Conservation (phyloP, 2,797 vertebrate genomes). For the Silurus aristotelis region DNA sequence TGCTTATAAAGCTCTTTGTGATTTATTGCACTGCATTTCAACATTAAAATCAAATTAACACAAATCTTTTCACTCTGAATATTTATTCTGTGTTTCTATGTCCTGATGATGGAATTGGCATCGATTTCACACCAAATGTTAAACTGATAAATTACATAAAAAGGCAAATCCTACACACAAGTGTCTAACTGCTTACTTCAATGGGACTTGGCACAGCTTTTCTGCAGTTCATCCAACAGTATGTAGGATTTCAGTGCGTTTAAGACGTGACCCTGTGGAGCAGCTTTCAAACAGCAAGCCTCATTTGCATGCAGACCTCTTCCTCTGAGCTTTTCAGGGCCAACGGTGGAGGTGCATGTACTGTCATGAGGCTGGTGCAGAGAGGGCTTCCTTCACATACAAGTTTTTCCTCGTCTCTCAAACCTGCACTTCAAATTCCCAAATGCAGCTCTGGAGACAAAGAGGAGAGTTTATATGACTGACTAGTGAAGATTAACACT, state of each 20-base stretch:
- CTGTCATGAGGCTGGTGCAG: constrained; percentile 67
- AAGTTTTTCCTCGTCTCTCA: constrained; percentile 71
- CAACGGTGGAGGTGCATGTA: constrained; percentile 63
- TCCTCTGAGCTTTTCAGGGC: constrained; percentile 68
- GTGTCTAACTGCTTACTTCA: constrained; percentile 16
- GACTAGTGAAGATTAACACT: not conserved
- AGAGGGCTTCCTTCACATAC: constrained; percentile 64
- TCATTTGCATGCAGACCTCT: constrained; percentile 73
- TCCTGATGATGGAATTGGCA: constrained; percentile 16
- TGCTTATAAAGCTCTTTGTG: constrained; percentile 39
- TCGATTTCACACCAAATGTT: constrained; percentile 3
- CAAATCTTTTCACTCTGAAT: not conserved
- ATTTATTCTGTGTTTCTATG: not conserved
- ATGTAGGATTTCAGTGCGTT: constrained; percentile 72
- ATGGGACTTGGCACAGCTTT: constrained; percentile 41
- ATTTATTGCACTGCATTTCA: constrained; percentile 48
- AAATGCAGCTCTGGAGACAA: constrained; percentile 66
- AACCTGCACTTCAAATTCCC: constrained; percentile 70
- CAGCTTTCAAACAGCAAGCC: constrained; percentile 74
- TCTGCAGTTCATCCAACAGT: constrained; percentile 68
- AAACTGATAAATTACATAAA: not conserved
- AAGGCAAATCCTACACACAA: not conserved
- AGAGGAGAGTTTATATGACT: not conserved
- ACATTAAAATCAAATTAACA: constrained; percentile 45
- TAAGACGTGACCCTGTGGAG: constrained; percentile 68